phyloP scores from a whole-genome alignment of 2,888 invertebrate species.

The Hydropsyche betteni region DNA sequence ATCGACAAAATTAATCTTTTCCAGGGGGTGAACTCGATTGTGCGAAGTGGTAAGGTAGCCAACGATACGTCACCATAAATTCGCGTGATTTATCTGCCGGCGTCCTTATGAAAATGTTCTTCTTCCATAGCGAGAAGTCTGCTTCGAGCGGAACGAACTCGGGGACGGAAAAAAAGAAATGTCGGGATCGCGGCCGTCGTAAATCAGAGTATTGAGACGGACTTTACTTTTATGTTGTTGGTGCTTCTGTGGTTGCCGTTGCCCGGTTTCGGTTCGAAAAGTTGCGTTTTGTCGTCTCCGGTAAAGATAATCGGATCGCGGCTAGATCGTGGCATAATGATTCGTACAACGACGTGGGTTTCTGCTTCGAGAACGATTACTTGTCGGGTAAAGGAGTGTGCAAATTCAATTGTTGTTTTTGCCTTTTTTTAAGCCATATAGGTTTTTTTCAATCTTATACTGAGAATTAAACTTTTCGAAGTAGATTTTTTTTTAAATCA shows the following conservation, averaged over 20 bases:
- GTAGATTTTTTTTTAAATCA: no score
- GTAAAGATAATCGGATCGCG: no score
- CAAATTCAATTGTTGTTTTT: no score
- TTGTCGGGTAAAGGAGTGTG: no score
- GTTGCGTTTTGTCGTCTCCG: no score
- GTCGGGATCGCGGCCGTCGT: constrained; percentile 22
- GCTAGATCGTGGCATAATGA: no score
- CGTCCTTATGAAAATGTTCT: constrained; percentile 33
- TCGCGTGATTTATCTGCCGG: constrained; percentile 42
- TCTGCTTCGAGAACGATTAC: no score
- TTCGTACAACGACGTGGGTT: no score
- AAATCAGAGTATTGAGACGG: constrained; percentile 31
- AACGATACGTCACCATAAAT: constrained; percentile 40
- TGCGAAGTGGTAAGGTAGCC: constrained; percentile 21
- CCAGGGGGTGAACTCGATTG: background rate
- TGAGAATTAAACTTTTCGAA: no score
- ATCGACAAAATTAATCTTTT: constrained; percentile 37
- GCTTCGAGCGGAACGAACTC: constrained; percentile 36
- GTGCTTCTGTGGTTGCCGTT: background rate
- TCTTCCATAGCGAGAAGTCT: constrained; percentile 20
- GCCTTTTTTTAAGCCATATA: no score
- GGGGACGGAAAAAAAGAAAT: constrained; percentile 27
- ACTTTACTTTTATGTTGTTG: background rate
- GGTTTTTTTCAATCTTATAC: no score
- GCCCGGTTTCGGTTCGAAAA: no score